Evolutionary conservation across 2,888 invertebrate species (phyloP), one percentile per base, ranked within the genome.

Genomic region (Oligia latruncula): DNA sequence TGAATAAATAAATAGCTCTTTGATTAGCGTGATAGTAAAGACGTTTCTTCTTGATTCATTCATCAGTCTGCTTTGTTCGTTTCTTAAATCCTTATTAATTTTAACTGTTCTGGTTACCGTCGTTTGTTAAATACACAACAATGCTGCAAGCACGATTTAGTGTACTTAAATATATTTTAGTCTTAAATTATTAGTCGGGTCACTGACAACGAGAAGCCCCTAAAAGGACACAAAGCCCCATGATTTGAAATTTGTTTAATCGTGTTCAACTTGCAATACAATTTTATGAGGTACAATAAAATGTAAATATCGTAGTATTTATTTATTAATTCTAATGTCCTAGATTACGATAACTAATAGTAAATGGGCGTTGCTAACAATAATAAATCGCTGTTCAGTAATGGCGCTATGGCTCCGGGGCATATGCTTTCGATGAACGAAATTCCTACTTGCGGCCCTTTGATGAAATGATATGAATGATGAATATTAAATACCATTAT

Each of bases 211-310:
- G 5, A 52, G 29, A 60, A 60, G 29, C 11, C 77, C 29, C 40
- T 73, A 77, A 71, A 82, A 64, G 82, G 82, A 40, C 35, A 74
- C 67, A 74, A 77, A 68, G n/a, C 17, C 40, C 49, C 58, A n/a
- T 74, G 64, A 77, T 77, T 71, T 35, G 35, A 64, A 77, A 58
- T 72, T 68, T 40, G 43, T 81, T 67, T 15, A 60, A 58, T 71
- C 52, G 62, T 72, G 43, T 15, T 17, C 52, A 40, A 74, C 67
- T 65, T 58, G 74, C 60, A 82, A 80, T 82, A 35, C 60, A 74
- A 72, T 77, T 78, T 86, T 74, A 78, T 82, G 40, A 40, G 49
- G 13, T 20, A 43, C 72, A 66, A 70, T 86, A 73, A 86, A 78
- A 71, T 82, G 29, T 77, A n/a, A 70, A 75, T 73, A 62, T 71